Evolutionary conservation across 2,888 invertebrate genomes (phyloP), one percentile per base, ranked within the genome.

Genomic region (Lepidonotus clava): DNA sequence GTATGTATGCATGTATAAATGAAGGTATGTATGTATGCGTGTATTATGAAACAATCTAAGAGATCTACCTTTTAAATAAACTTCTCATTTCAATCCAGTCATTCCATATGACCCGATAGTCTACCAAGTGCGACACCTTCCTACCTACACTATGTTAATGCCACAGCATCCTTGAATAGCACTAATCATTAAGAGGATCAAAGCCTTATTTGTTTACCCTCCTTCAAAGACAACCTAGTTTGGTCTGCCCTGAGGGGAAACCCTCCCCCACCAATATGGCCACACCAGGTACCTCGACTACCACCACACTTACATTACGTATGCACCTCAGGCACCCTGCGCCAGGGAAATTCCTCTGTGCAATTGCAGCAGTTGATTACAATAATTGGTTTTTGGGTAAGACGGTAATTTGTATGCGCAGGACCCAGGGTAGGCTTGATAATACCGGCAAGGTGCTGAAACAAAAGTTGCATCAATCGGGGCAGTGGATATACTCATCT

Each of bases 381-480:
- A 80, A 80, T 80, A 80, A 80, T 80, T 80, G 80, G 46, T 80
- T 80, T 80, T 80, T 80, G 80, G 80, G 28, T 80, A 80, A 80
- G 46, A 80, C 46, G 80, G 80, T 80, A 80, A 41, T 80, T 80
- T 80, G 80, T 80, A 80, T 80, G 80, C 80, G 46, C 32, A 51
- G 80, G n/a, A 28, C 24, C 51, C 46, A 18, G 24, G 24, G n/a
- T 14, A 28, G 24, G 28, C 80, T 80, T 80, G 80, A 80, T 80
- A 80, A 80, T 76, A 40, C 76, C 28, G 28, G 80, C 2, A 46
- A 14, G 46, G 14, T 41, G 5, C 28, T 28, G 51, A 28, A 46
- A 80, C 80, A 80, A 80, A 80, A 28, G 80, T 28, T 14, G 80
- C 80, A 80, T 80, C 80, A 80, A 80, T 80, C 80, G 32, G 18